Conservation (phyloP, 2,888 invertebrate genomes). For the Apantesis nais region DNA sequence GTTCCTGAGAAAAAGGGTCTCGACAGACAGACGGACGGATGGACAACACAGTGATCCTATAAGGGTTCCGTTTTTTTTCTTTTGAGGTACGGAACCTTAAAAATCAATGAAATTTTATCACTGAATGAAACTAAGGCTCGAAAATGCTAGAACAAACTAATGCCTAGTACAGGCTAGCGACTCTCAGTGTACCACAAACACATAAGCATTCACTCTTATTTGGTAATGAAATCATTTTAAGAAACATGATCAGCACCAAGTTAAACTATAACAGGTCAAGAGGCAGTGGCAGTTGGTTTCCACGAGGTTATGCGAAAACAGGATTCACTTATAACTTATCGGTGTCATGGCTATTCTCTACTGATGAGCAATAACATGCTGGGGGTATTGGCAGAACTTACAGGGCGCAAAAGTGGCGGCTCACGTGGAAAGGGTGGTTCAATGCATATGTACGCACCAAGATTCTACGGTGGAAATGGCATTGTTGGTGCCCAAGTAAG, state of each 20-base stretch:
- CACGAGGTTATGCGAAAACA: conserved; percentile 90
- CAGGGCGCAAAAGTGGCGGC: conserved; percentile 94
- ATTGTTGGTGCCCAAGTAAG: conserved; percentile 99
- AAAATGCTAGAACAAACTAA: not conserved
- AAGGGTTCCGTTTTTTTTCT: no score
- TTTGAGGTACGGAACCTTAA: no score
- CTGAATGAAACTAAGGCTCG: no score
- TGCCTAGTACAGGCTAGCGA: not conserved
- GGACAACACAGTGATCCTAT: no score
- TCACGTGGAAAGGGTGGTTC: conserved; percentile 99
- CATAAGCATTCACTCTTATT: not conserved
- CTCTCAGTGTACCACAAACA: no score
- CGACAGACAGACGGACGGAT: no score
- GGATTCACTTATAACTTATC: conserved; percentile 98
- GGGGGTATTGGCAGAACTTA: conserved; percentile 95
- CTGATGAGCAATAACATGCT: conserved; percentile 93
- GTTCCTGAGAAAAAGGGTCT: no score
- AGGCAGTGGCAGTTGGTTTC: conserved; percentile 94
- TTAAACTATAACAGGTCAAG: conserved; percentile 66
- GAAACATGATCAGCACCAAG: not conserved
- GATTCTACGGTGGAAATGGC: conserved; percentile 99
- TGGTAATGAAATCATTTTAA: no score
- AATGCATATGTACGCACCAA: conserved; percentile 98
- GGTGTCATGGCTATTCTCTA: conserved; percentile 99
- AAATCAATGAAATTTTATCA: not conserved